phyloP scores from a whole-genome alignment of 2,888 invertebrate genomes.

The Hirtodrosophila trivittata region DNA sequence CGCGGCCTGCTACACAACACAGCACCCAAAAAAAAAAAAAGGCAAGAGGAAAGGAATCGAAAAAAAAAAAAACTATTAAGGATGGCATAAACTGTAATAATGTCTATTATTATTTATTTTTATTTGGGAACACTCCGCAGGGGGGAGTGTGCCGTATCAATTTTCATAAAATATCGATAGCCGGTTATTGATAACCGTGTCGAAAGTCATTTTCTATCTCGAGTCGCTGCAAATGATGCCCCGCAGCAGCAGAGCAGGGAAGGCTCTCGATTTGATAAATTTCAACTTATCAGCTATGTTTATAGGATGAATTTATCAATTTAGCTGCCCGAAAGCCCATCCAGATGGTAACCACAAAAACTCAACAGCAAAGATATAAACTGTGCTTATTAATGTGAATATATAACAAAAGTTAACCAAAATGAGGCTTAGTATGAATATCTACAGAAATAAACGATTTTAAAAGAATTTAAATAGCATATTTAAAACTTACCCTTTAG shows the following conservation, averaged over 20 bases:
- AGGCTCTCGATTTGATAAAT: slow-evolving; percentile 63
- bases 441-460: no score
- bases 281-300: slow-evolving; percentile 48
- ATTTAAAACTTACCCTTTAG: no score
- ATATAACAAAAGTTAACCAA: no score
- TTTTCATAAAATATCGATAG: slow-evolving; percentile 80
- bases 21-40: slow-evolving; percentile 11
- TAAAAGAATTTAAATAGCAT: no score
- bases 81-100: slow-evolving; percentile 73
- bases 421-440: no score
- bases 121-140: slow-evolving; percentile 49
- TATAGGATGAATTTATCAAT: slow-evolving; percentile 61
- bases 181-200: slow-evolving; percentile 76
- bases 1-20: not conserved
- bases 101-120: slow-evolving; percentile 77
- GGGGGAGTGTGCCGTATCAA: slow-evolving; percentile 60
- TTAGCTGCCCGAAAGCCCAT: no score
- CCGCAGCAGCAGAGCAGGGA: not conserved
- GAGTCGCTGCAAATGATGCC: slow-evolving; percentile 33
- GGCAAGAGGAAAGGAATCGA: not conserved
- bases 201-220: slow-evolving; percentile 74
- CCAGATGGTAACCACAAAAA: no score
- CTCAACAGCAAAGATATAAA: no score
- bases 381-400: no score
- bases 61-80: slow-evolving; percentile 63